A percentile compares a stretch with the other conserved stretches of the same genome.
Conservation (phyloP, 2,113 vertebrate species). For the Poecile atricapillus region DNA sequence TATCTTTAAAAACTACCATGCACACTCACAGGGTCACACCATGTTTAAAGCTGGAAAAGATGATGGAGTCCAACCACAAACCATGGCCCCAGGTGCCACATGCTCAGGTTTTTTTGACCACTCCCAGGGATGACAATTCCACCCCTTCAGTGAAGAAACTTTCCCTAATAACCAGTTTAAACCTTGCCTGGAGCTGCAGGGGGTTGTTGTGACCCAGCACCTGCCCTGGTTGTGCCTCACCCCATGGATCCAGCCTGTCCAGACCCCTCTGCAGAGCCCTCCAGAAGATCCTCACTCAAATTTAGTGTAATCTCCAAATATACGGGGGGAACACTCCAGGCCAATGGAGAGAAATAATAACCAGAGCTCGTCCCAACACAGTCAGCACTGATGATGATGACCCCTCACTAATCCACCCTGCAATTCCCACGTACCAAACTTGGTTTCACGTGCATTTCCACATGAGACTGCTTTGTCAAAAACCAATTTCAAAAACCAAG, state of each 20-base stretch:
- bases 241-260: not conserved
- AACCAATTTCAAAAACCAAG: not conserved
- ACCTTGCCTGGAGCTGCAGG: not conserved
- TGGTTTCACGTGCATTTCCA: not conserved
- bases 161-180: not conserved
- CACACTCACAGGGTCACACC: not conserved
- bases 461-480: not conserved
- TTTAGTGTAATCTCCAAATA: not conserved
- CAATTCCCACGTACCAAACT: not conserved
- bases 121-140: not conserved
- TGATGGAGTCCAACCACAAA: not conserved
- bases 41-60: not conserved
- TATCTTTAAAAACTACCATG: not conserved
- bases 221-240: not conserved
- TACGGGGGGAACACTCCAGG: not conserved
- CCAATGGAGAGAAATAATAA: not conserved
- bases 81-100: not conserved
- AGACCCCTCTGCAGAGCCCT: not conserved
- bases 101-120: not conserved
- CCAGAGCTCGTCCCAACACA: not conserved
- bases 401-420: not conserved
- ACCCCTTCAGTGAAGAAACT: not conserved
- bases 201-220: not conserved
- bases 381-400: too few relatives aligned
- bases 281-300: not conserved